Evolutionary conservation across 2,113 vertebrate species (phyloP), one percentile per base, ranked within the genome.

Genomic region (Etia nguti): DNA sequence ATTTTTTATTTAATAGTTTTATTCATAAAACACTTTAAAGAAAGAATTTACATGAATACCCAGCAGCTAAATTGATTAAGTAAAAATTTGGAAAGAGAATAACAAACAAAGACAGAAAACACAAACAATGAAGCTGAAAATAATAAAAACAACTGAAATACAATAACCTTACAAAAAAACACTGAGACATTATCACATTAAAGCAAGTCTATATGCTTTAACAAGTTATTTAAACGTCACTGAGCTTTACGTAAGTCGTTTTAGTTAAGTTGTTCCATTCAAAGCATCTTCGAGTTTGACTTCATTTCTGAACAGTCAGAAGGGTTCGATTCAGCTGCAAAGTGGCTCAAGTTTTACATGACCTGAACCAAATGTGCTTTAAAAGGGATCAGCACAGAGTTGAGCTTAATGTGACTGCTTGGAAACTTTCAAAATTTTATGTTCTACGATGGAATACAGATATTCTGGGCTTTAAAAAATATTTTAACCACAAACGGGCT

Each of bases 101-200:
- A 43, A 41, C 36, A 43, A 43, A 13, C 6, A 70, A 43, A 24
- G 1, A 22, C n/a, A 15, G 36, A 70, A 41, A 16, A 70, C 62
- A 68, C 20, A 43, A 43, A 43, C 2, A 0, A 70, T 43, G 10
- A 38, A 65, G n/a, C 10, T n/a, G 18, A 36, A 1, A 36, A 65
- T 65, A 36, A 5, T 36, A 65, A 43, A 70, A 22, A 1, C n/a
- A 15, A n/a, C 12, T 41, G 36, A 16, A 70, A 70, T 41, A 70
- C 6, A 41, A 38, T 70, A 70, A 43, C 36, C 20, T 24, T 41
- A 43, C n/a, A 70, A 0, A 9, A 1, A 70, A 70, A 0, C 15
- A 70, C 36, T 70, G 36, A 13, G 60, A 65, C 60, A 36, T 65
- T 11, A 38, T 65, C 31, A n/a, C 11, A 2, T 68, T 22, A 70